phyloP scores from a whole-genome alignment of 2,797 vertebrate species.

The Hyperoplus lanceolatus region DNA sequence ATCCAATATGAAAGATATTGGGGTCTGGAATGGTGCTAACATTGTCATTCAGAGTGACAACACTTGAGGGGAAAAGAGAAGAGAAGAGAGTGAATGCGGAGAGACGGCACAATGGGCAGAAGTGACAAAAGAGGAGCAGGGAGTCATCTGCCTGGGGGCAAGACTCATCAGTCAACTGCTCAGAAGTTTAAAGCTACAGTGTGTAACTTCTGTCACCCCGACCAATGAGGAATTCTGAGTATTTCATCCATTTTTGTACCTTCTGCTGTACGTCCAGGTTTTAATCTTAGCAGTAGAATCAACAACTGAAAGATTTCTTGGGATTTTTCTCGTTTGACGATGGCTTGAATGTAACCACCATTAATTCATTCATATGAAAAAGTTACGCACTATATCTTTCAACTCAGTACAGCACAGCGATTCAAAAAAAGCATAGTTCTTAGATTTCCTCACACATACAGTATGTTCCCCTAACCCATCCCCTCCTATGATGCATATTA shows the following conservation, averaged over 20 bases:
- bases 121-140: conserved; percentile 37
- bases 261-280: too few species aligned
- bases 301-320: too few species aligned
- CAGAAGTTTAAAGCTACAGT: conserved; percentile 38
- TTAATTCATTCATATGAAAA: too few species aligned
- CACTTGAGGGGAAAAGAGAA: neutral
- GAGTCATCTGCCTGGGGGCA: conserved; percentile 28
- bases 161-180: conserved; percentile 58
- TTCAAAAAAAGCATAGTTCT: conserved; percentile 40
- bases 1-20: neutral
- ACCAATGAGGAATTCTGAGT: too few species aligned
- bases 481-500: conserved; percentile 73
- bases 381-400: too few species aligned
- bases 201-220: too few species aligned
- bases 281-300: too few species aligned
- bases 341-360: too few species aligned
- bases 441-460: conserved; percentile 44
- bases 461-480: conserved; percentile 39
- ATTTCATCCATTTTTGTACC: too few species aligned
- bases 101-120: conserved; percentile 4
- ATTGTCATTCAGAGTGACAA: neutral
- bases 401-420: conserved; percentile 21
- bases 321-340: too few species aligned
- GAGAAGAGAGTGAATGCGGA: conserved; percentile 8
- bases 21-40: neutral